Evolutionary conservation across 2,888 invertebrate species (phyloP), one percentile per base, ranked within the genome.

Genomic region (Melikaiella ostensackeni): DNA sequence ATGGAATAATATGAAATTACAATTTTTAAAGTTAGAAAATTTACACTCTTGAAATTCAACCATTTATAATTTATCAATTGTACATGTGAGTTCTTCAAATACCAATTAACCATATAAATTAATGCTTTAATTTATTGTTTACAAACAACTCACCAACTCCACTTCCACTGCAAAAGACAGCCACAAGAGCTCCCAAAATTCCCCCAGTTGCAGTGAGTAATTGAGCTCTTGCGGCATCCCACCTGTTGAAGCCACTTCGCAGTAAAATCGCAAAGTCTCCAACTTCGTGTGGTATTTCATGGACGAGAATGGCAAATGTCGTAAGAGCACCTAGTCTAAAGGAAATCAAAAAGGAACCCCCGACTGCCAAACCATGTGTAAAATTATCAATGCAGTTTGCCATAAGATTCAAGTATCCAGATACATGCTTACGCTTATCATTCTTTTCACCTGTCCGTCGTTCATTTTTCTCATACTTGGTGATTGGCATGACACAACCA

Each of bases 351-450:
- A 98, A 99, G 27, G 98, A 98, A 0, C 98, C 99, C n/a, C 98
- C 99, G 13, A 99, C 97, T 0, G 99, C 99, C 79, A 99, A 93
- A 0, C 99, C 99, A 92, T 99, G 99, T 0, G 99, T 98, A 92
- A 99, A 99, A 93, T 99, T 99, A 92, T 99, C 99, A 83, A 99
- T 97, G 13, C 97, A 96, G 92, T 99, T 99, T 4, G 99, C 98
- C 93, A 98, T 93, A 84, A 99, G 93, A 92, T 99, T 99, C 84
- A 99, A 93, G 92, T 99, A 99, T 0, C 99, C 99, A 1, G 97
- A 95, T 73, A 91, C 87, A 74, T 87, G 88, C 81, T 88, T 90
- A 0, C 86, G 75, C 62, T 84, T 88, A 5, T 84, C 79, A 33
- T 78, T 84, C 27, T 42, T n/a, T 24, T 50, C 27, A 16, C 1